Evolutionary conservation across 1,140 invertebrate species (phyloP).

Genomic region (Hormaphis cornu): DNA sequence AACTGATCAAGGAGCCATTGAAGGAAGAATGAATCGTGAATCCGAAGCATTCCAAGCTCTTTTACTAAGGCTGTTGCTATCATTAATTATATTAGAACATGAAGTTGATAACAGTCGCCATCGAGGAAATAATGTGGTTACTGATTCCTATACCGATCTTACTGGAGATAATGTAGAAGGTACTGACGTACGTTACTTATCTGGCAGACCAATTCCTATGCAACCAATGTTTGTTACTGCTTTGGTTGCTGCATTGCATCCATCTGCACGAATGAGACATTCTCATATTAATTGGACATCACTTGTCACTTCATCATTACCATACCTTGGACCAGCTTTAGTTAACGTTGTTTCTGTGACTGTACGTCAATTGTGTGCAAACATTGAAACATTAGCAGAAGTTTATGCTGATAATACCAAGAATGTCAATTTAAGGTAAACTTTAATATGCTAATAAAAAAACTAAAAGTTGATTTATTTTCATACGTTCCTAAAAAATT

Average conservation of each 20-base stretch:
- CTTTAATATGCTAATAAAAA: background rate
- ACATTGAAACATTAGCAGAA: conserved; percentile 59
- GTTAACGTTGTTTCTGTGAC: conserved; percentile 67
- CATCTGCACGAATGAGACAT: conserved; percentile 47
- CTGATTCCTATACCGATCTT: conserved; percentile 40
- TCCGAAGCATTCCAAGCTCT: conserved; percentile 22
- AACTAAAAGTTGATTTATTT: background rate
- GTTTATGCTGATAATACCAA: conserved; percentile 42
- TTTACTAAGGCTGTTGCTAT: conserved; percentile 51
- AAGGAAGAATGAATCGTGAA: conserved; percentile 53
- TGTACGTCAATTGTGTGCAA: conserved; percentile 72
- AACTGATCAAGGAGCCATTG: conserved; percentile 47
- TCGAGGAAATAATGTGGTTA: conserved; percentile 22
- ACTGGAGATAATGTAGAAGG: conserved; percentile 30
- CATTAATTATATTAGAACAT: conserved; percentile 69
- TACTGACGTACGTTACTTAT: conserved; percentile 51
- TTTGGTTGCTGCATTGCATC: conserved; percentile 64
- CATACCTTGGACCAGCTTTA: conserved; percentile 62
- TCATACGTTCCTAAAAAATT: background rate
- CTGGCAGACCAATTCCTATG: conserved; percentile 59
- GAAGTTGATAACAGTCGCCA: conserved; percentile 37
- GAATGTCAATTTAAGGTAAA: conserved; percentile 25
- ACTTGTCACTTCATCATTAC: conserved; percentile 65
- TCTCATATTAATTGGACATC: conserved; percentile 72
- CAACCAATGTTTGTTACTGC: conserved; percentile 80